phyloP scores from a whole-genome alignment of 2,113 vertebrate genomes.

The Aspiorhynchus laticeps region DNA sequence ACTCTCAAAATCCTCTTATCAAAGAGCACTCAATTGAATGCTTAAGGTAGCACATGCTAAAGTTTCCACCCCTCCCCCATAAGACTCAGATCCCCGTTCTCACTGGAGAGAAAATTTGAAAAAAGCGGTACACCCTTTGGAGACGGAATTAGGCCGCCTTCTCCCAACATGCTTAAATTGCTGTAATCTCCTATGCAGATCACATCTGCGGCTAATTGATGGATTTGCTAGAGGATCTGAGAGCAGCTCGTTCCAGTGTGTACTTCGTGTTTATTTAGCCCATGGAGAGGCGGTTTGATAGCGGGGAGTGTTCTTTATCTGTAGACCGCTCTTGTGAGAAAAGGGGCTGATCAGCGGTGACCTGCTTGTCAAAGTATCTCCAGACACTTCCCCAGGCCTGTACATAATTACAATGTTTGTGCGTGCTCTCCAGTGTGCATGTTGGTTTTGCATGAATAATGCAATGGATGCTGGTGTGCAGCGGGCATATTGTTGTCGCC shows the following conservation, averaged over 20 bases:
- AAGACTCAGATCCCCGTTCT: slow-evolving; percentile 50
- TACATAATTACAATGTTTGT: slow-evolving; percentile 69
- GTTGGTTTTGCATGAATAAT: slow-evolving; percentile 71
- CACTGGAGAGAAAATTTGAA: slow-evolving; percentile 68
- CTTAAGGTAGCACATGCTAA: slow-evolving; percentile 36
- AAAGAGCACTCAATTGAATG: neutral
- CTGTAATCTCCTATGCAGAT: slow-evolving; percentile 77
- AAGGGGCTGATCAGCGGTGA: slow-evolving; percentile 61
- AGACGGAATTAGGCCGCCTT: slow-evolving; percentile 73
- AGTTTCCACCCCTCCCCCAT: slow-evolving; percentile 43
- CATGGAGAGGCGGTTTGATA: slow-evolving; percentile 32
- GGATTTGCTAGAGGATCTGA: slow-evolving; percentile 77
- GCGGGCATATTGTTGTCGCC: slow-evolving; percentile 52
- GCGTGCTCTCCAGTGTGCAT: slow-evolving; percentile 55
- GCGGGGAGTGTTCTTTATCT: slow-evolving; percentile 57
- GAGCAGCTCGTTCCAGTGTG: slow-evolving; percentile 66
- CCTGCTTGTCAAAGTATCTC: slow-evolving; percentile 62
- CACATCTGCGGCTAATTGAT: slow-evolving; percentile 80
- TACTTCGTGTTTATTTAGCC: slow-evolving; percentile 68
- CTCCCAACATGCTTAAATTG: slow-evolving; percentile 73
- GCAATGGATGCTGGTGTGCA: slow-evolving; percentile 62
- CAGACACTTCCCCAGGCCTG: slow-evolving; percentile 58
- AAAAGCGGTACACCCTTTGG: slow-evolving; percentile 62
- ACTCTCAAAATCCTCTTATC: slow-evolving; percentile 39
- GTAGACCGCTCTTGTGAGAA: slow-evolving; percentile 37